Evolutionary conservation across 1,140 invertebrate species (phyloP).

Genomic region (Saccostrea echinata): DNA sequence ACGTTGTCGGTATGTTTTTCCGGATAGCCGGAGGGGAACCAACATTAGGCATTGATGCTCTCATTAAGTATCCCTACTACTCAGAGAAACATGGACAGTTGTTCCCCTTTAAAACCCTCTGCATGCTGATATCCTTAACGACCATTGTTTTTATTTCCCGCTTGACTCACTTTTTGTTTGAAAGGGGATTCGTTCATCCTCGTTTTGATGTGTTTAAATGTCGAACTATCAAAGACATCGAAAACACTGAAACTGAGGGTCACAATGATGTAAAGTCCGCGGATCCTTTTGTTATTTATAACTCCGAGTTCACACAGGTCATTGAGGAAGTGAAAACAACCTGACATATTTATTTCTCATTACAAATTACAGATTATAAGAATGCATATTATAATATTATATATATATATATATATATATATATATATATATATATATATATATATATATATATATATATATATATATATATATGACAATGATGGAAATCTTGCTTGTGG

Average conservation of each 20-base stretch:
- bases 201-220: conserved; percentile 79
- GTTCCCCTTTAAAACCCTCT: conserved; percentile 81
- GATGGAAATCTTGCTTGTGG: no score
- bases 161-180: conserved; percentile 82
- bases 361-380: no score
- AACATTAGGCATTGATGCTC: conserved; percentile 88
- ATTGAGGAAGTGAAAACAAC: neutral
- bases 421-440: no score
- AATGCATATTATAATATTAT: no score
- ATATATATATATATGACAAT: no score
- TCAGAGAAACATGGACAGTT: conserved; percentile 86
- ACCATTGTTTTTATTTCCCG: conserved; percentile 81
- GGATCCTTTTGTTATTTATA: neutral
- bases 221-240: neutral
- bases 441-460: no score
- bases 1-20: conserved; percentile 93
- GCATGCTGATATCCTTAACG: conserved; percentile 85
- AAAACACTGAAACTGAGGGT: neutral
- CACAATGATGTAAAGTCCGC: neutral
- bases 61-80: conserved; percentile 94
- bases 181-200: conserved; percentile 72
- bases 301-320: neutral
- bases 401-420: no score
- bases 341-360: neutral
- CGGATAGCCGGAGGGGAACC: conserved; percentile 94